phyloP scores from a whole-genome alignment of 2,113 vertebrate genomes.

The Gobio gobio region DNA sequence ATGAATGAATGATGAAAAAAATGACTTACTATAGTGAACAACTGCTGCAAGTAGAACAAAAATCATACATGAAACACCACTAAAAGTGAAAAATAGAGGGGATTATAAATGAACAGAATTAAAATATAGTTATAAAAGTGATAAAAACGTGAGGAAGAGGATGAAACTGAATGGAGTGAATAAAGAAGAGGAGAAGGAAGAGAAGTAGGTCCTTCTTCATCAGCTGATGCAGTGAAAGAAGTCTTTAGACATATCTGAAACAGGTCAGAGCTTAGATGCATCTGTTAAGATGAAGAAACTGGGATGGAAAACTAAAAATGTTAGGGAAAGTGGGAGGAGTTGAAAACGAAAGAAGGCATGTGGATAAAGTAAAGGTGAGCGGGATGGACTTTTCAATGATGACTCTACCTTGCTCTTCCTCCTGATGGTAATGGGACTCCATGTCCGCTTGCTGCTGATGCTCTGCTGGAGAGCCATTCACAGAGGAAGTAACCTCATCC shows the following conservation, averaged over 20 bases:
- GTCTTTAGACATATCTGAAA: background rate
- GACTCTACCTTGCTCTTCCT: constrained; percentile 51
- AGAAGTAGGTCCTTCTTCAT: constrained; percentile 14
- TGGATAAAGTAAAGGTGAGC: background rate
- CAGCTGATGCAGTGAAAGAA: background rate
- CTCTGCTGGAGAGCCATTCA: constrained; percentile 30
- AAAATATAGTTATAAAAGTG: background rate
- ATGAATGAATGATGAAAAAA: constrained; percentile 20
- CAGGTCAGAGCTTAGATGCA: constrained; percentile 9
- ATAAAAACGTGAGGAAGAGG: background rate
- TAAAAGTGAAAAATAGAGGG: background rate
- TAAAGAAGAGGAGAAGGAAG: background rate
- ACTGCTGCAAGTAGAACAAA: background rate
- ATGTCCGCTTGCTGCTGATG: constrained; percentile 40
- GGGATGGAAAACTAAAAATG: background rate
- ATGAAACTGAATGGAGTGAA: background rate
- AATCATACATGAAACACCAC: constrained; percentile 7
- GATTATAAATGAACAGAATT: background rate
- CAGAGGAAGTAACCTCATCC: constrained; percentile 39
- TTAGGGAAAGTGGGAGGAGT: background rate
- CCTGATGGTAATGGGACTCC: constrained; percentile 39
- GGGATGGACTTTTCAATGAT: background rate
- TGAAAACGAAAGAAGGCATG: background rate
- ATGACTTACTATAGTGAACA: constrained; percentile 28
- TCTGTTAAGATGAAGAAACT: background rate